Evolutionary conservation across 2,113 vertebrate species (phyloP), one percentile per base, ranked within the genome.

Genomic region (Mormyrus lacerda): DNA sequence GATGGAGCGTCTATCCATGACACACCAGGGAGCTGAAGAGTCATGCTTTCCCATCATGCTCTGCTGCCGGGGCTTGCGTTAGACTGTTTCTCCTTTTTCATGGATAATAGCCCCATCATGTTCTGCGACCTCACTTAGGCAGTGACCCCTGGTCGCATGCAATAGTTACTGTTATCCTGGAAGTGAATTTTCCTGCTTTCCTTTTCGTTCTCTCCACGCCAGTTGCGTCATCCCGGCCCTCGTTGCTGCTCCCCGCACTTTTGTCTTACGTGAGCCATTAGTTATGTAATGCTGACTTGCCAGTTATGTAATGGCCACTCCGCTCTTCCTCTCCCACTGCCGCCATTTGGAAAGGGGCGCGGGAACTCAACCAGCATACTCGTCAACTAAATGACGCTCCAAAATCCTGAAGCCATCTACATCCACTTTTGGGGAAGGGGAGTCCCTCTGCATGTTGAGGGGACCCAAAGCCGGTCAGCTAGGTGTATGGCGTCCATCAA

Each of bases 271-370:
- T 48, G 83, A 85, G 47, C 47, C 45, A 27, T 47, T 15, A 48
- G 83, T 85, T 85, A 85, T 85, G 44, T 85, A 85, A 85, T 50
- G 11, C 19, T 85, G 83, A 85, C 24, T 85, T 27, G 45, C 4
- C 24, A 45, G 83, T 85, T 85, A 85, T 50, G n/a, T 31, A 85
- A 85, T 48, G 83, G 44, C 83, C 44, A 27, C 3, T 50, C 9
- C 10, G 7, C n/a, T 79, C 35, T 79, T 79, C 47, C 24, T 27
- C 24, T 50, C 47, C 44, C 47, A 11, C 45, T 5, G 83, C 83
- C 11, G 0, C 45, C 24, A 0, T 85, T 24, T 9, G 47, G 83
- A 48, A 50, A 50, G 47, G 10, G 19, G 45, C 45, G 13, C 42
- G 5, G 21, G 19, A 15, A 24, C 45, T 4, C 13, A 13, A 17